Evolutionary conservation across 2,888 invertebrate genomes (phyloP), one percentile per base, ranked within the genome.

Genomic region (Emesis furor): DNA sequence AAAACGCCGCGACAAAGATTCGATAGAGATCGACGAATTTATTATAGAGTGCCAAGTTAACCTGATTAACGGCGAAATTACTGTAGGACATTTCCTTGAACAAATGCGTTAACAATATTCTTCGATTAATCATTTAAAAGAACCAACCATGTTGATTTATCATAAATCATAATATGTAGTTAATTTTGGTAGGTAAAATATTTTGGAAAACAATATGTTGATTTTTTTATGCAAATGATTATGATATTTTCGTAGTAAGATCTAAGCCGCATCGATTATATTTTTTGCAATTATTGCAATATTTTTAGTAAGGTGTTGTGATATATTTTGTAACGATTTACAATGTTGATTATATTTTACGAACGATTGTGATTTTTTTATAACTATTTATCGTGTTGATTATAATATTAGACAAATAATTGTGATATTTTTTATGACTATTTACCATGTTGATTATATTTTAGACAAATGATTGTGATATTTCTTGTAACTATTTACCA

Each of bases 101-200:
- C 30, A 62, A 62, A 62, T 62, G 62, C 62, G 62, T 30, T 62
- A 62, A 30, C 30, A 62, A 62, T 62, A 62, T 62, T 62, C 24
- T 8, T 62, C 10, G 62, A 62, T 62, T 62, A 62, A 30, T 62
- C 30, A 62, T 62, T 10, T 30, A 62, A 62, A 62, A 62, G 10
- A 62, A 62, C 2, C 24, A 59, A 62, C 0, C 24, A 59, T 59
- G 55, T 17, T 59, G 55, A 59, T 59, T 59, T 59, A 59, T 59
- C 39, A 39, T 39, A 39, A 39, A n/a, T n/a, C 7, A 39, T n/a
- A 7, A 39, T 39, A 39, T 39, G 6, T 39, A 39, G 8, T 39
- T 1, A 7, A 39, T 39, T 39, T 0, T 39, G 39, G 39, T 39
- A 39, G 39, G 39, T 46, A 46, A 46, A 46, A 46, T 46, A 46